These are phyloP conservation scores for Alectura lathami DNA, from an alignment of 2,113 vertebrate species.

Conservation along the genomic window DNA sequence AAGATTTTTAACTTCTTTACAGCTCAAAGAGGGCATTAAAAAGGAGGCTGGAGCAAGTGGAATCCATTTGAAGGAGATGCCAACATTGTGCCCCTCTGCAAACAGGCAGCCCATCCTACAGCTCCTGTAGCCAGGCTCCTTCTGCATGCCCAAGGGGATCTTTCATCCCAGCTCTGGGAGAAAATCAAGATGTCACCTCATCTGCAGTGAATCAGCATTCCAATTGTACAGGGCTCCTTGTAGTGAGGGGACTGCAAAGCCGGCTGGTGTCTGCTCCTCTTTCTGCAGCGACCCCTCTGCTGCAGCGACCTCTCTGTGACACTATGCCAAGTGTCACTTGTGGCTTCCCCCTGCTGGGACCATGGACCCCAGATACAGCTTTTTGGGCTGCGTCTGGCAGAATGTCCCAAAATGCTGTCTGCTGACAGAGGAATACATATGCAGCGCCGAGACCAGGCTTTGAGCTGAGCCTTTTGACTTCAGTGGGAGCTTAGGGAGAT, in stretches of 20 bases:
- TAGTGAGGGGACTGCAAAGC: not conserved
- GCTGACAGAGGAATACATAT: not conserved
- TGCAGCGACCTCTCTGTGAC: not conserved
- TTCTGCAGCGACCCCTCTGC: not conserved
- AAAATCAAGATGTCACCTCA: slow-evolving; percentile 19
- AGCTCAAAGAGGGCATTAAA: slow-evolving; percentile 35
- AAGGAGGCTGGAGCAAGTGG: not conserved
- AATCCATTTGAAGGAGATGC: slow-evolving; percentile 59
- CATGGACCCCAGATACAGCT: not conserved
- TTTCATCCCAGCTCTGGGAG: slow-evolving; percentile 15
- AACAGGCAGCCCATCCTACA: not conserved
- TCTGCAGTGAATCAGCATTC: not conserved
- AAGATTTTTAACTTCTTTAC: not conserved
- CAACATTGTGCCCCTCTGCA: not conserved
- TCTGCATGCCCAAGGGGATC: not conserved
- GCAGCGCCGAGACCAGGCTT: not conserved
- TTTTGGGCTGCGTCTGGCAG: not conserved
- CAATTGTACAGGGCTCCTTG: not conserved
- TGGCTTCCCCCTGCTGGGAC: not conserved
- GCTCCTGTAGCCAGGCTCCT: not conserved
- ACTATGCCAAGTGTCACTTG: not conserved
- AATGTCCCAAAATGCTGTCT: not conserved
- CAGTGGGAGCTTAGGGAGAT: not conserved
- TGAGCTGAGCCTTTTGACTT: not conserved
- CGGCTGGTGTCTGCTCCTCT: not conserved